Evolutionary conservation across 2,113 vertebrate genomes (phyloP).

Genomic region (Forbesichthys papilliferus): DNA sequence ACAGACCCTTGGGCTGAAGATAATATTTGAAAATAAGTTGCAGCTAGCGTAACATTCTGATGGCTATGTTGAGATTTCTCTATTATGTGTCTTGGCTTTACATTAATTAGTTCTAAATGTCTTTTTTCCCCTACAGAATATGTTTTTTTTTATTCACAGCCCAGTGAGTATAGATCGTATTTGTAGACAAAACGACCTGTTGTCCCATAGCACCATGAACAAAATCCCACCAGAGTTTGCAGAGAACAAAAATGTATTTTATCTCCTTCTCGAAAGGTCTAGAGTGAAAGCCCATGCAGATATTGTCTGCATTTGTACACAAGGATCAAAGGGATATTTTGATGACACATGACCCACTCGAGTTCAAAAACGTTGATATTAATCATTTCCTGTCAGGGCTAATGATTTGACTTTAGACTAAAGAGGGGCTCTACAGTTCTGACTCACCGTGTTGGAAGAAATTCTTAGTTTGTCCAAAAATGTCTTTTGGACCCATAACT

Average conservation of each 20-base stretch:
- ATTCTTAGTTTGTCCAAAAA: no score
- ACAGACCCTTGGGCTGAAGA: slow-evolving; percentile 53
- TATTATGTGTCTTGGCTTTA: slow-evolving; percentile 33
- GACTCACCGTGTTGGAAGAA: no score
- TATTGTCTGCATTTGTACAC: slow-evolving; percentile 40
- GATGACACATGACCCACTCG: slow-evolving; percentile 43
- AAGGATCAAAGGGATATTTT: slow-evolving; percentile 54
- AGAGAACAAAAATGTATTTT: slow-evolving; percentile 38
- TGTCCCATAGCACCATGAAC: not conserved
- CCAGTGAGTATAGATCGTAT: slow-evolving; percentile 2
- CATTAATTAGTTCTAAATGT: slow-evolving; percentile 11
- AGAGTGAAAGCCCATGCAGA: slow-evolving; percentile 25
- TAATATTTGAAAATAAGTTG: slow-evolving; percentile 62
- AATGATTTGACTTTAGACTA: not conserved
- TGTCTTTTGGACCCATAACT: not conserved
- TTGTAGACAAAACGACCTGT: slow-evolving; percentile 4
- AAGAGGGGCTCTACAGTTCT: slow-evolving; percentile 28
- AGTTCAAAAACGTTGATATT: slow-evolving; percentile 24
- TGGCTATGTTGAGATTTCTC: slow-evolving; percentile 50
- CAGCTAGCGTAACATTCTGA: slow-evolving; percentile 44
- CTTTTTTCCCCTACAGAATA: slow-evolving; percentile 7
- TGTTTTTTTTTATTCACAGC: not conserved
- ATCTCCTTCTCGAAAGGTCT: slow-evolving; percentile 30
- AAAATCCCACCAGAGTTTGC: slow-evolving; percentile 22
- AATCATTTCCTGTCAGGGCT: slow-evolving; percentile 44